These are phyloP conservation scores for Idaea straminata DNA, from an alignment of 2,888 invertebrate species.

Conservation along the genomic window DNA sequence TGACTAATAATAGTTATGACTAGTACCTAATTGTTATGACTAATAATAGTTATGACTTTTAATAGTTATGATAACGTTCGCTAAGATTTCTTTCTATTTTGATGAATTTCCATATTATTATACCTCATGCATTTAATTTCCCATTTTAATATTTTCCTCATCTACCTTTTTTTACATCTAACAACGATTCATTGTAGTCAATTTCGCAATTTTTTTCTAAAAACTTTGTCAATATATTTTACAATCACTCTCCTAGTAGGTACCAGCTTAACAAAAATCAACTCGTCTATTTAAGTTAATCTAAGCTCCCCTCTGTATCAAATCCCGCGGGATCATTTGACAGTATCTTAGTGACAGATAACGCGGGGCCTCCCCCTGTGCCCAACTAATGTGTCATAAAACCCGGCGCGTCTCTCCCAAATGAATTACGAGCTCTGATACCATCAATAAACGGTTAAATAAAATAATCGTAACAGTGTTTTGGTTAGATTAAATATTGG, in stretches of 20 bases:
- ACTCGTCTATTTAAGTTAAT: conserved; percentile 36
- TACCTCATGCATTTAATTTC: too few relatives aligned
- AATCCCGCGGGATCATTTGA: conserved; percentile 63
- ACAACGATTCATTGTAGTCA: too few relatives aligned
- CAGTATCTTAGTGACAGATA: conserved; percentile 72
- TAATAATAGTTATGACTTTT: too few relatives aligned
- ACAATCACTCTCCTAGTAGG: background rate
- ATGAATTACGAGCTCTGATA: conserved; percentile 55
- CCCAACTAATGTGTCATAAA: conserved; percentile 72
- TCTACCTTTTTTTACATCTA: too few relatives aligned
- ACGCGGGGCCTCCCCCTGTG: conserved; percentile 51
- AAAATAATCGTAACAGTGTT: conserved; percentile 33
- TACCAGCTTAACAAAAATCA: background rate
- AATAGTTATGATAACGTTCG: too few relatives aligned
- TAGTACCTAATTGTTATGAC: too few relatives aligned
- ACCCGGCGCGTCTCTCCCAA: conserved; percentile 67
- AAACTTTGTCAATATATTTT: background rate
- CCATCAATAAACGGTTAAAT: conserved; percentile 49
- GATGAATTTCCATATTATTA: too few relatives aligned
- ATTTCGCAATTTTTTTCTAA: too few relatives aligned
- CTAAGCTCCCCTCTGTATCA: conserved; percentile 40
- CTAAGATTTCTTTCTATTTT: too few relatives aligned
- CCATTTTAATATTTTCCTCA: too few relatives aligned
- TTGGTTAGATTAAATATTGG: conserved; percentile 28
- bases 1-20: too few relatives aligned